A percentile compares a stretch with the other conserved stretches of the same genome.
Evolutionary conservation across 2,888 invertebrate genomes (phyloP).

Genomic region (Flexamia atlantica): DNA sequence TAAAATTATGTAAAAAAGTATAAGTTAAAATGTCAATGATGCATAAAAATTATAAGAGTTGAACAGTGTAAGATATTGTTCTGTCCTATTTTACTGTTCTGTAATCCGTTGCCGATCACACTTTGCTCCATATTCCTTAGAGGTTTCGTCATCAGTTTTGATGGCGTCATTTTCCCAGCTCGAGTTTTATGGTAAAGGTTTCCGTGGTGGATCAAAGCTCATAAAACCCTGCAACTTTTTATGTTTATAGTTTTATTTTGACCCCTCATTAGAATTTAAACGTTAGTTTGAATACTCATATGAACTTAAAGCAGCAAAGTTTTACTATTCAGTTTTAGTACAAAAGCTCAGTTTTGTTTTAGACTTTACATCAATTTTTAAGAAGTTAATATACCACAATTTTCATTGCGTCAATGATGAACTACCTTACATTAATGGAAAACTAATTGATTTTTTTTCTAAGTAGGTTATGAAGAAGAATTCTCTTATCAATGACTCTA

Average conservation of each 20-base stretch:
- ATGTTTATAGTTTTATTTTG: background rate
- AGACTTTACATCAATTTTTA: too few species aligned
- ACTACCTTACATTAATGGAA: too few species aligned
- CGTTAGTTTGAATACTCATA: too few species aligned
- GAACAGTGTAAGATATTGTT: background rate
- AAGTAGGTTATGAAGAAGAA: too few species aligned
- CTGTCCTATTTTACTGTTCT: background rate
- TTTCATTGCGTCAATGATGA: too few species aligned
- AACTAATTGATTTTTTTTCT: too few species aligned
- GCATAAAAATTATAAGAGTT: background rate
- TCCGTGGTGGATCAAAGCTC: background rate
- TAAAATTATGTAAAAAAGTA: background rate
- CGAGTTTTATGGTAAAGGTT: background rate
- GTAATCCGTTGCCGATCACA: background rate
- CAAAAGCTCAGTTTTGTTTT: too few species aligned
- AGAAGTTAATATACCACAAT: too few species aligned
- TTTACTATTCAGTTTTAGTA: too few species aligned
- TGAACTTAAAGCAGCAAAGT: too few species aligned
- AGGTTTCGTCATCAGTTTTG: conserved; percentile 2
- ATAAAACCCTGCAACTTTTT: background rate
- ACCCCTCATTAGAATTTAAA: too few species aligned
- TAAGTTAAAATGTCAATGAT: background rate
- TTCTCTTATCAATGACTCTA: too few species aligned
- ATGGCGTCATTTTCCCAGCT: conserved; percentile 7
- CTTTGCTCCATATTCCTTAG: background rate